These are phyloP conservation scores for Calameuta idolon DNA, from an alignment of 2,888 invertebrate species.

Conservation along the genomic window DNA sequence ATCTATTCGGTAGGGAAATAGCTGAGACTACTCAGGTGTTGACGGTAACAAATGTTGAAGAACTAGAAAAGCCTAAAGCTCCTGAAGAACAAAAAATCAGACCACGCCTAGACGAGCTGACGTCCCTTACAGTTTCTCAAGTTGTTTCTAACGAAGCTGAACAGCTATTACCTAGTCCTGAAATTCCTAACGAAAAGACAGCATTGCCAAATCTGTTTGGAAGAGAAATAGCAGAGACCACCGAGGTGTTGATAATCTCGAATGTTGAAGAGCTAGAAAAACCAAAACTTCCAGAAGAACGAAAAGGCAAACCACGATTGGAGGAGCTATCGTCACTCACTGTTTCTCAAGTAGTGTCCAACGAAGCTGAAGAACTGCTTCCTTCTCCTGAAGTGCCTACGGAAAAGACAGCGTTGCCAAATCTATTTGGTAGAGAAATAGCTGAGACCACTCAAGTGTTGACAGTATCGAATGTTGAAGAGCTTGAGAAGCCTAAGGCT, in stretches of 20 bases:
- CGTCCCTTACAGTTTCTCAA: conserved; percentile 44
- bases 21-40: conserved; percentile 64
- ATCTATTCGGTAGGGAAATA: conserved; percentile 57
- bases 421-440: conserved; percentile 57
- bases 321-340: conserved; percentile 49
- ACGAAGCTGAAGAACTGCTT: conserved; percentile 38
- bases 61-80: conserved; percentile 42
- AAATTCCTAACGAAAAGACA: conserved; percentile 50
- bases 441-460: conserved; percentile 53
- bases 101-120: conserved; percentile 47
- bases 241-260: conserved; percentile 43
- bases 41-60: conserved; percentile 46
- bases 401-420: conserved; percentile 52
- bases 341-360: conserved; percentile 44
- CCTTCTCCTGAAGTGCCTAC: conserved; percentile 39
- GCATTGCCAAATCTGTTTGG: conserved; percentile 60
- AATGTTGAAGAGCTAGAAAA: conserved; percentile 48
- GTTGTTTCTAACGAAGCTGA: conserved; percentile 38
- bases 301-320: conserved; percentile 43
- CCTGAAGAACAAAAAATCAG: conserved; percentile 52
- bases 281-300: conserved; percentile 37
- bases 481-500: conserved; percentile 36
- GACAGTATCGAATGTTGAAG: conserved; percentile 48
- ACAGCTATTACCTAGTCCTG: conserved; percentile 36
- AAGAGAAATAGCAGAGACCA: conserved; percentile 53